A percentile compares a stretch with the other conserved stretches of the same genome.
These are phyloP conservation scores for Gobio gobio DNA, from an alignment of 2,113 vertebrate genomes.

Conservation along the genomic window DNA sequence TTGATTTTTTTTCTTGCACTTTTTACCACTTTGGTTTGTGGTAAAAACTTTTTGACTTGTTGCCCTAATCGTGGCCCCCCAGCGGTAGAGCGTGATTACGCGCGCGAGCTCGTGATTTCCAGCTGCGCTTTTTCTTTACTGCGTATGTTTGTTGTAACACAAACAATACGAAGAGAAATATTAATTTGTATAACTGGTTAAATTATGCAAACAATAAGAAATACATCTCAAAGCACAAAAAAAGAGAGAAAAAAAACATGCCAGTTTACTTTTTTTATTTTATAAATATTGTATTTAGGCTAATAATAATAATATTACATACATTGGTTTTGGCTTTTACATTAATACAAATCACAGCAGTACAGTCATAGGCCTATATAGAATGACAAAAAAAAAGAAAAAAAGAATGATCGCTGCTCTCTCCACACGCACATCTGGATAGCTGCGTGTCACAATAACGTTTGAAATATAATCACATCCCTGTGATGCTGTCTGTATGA, in stretches of 20 bases:
- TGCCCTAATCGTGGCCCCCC: background rate
- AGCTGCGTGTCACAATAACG: background rate
- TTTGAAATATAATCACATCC: background rate
- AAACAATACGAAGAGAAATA: background rate
- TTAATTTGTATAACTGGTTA: background rate
- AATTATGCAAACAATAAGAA: too few species aligned
- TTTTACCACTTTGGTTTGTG: slow-evolving; percentile 12
- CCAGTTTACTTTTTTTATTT: background rate
- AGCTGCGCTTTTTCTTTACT: background rate
- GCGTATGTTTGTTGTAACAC: background rate
- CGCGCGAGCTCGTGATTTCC: background rate
- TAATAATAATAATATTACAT: background rate
- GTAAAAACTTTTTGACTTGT: slow-evolving; percentile 9
- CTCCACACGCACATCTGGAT: background rate
- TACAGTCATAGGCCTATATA: background rate
- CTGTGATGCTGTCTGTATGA: background rate
- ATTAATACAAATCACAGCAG: background rate
- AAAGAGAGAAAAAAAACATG: too few species aligned
- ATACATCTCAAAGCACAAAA: too few species aligned
- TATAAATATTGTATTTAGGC: background rate
- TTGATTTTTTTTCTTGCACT: background rate
- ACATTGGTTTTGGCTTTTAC: background rate
- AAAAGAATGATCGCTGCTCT: background rate
- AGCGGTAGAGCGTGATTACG: background rate
- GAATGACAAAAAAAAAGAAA: background rate